Evolutionary conservation across 2,888 invertebrate genomes (phyloP).

Genomic region (Tenthredo amoena): DNA sequence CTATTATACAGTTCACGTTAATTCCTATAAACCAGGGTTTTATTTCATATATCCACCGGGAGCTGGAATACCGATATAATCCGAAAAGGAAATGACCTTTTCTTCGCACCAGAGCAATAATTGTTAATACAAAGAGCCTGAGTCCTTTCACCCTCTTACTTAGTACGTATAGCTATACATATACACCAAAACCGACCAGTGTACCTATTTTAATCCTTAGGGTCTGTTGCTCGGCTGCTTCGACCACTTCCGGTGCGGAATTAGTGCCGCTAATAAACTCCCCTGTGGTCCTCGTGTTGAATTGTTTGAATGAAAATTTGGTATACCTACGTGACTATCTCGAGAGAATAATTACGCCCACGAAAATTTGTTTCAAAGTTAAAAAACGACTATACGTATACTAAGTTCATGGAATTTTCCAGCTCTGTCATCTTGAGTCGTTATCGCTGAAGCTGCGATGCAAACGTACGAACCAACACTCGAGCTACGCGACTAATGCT

Average conservation of each 20-base stretch:
- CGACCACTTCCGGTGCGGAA: constrained; percentile 30
- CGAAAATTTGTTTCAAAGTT: no score
- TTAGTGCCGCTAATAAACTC: background rate
- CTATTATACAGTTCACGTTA: background rate
- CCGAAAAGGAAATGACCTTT: constrained; percentile 29
- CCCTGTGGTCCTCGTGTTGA: background rate
- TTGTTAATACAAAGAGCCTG: constrained; percentile 36
- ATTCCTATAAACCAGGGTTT: background rate
- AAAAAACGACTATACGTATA: background rate
- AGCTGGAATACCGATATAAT: background rate
- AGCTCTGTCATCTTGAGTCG: constrained; percentile 36
- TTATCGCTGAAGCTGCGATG: constrained; percentile 45
- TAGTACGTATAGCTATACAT: background rate
- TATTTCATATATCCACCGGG: background rate
- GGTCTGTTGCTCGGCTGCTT: constrained; percentile 36
- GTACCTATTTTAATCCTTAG: constrained; percentile 38
- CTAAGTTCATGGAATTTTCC: constrained; percentile 42
- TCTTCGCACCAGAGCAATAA: constrained; percentile 7
- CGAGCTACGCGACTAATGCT: background rate
- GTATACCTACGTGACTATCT: background rate
- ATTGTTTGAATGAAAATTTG: background rate
- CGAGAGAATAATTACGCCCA: no score
- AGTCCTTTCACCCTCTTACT: background rate
- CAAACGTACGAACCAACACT: constrained; percentile 20
- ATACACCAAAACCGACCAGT: background rate